phyloP scores from a whole-genome alignment of 2,888 invertebrate species.

The Lottia scabra region DNA sequence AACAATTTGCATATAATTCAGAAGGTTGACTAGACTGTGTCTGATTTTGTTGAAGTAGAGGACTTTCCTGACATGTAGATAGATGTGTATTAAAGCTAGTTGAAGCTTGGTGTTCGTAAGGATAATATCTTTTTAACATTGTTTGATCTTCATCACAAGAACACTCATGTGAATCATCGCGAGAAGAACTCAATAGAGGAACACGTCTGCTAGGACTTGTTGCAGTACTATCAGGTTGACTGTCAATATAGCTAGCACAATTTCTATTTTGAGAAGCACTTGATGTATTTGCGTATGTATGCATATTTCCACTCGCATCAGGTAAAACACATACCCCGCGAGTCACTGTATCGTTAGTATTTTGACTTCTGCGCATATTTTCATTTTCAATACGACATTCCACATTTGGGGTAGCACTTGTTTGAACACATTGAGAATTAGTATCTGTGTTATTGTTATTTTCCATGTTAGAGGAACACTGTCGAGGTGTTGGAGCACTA shows the following conservation, averaged over 20 bases:
- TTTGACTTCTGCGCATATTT: neutral
- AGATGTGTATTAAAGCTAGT: neutral
- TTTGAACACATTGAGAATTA: neutral
- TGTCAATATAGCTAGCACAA: neutral
- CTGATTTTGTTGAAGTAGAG: neutral
- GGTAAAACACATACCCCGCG: neutral
- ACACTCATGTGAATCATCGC: slow-evolving; percentile 12
- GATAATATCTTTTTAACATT: slow-evolving; percentile 8
- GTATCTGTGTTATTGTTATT: neutral
- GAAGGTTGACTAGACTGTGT: neutral
- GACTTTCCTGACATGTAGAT: neutral
- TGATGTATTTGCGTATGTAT: neutral
- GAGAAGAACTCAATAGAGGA: neutral
- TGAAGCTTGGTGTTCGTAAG: neutral
- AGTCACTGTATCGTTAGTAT: neutral
- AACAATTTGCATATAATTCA: neutral
- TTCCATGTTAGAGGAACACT: neutral
- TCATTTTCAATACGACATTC: neutral
- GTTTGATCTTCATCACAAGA: slow-evolving; percentile 20
- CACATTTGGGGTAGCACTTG: neutral
- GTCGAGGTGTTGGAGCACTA: neutral
- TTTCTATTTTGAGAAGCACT: neutral
- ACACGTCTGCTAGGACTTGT: neutral
- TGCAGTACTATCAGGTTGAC: neutral
- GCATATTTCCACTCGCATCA: neutral